Percentiles rank a stretch among this genome's conserved stretches.
Conservation (phyloP, 2,113 vertebrate species). For the Aythya baeri region DNA sequence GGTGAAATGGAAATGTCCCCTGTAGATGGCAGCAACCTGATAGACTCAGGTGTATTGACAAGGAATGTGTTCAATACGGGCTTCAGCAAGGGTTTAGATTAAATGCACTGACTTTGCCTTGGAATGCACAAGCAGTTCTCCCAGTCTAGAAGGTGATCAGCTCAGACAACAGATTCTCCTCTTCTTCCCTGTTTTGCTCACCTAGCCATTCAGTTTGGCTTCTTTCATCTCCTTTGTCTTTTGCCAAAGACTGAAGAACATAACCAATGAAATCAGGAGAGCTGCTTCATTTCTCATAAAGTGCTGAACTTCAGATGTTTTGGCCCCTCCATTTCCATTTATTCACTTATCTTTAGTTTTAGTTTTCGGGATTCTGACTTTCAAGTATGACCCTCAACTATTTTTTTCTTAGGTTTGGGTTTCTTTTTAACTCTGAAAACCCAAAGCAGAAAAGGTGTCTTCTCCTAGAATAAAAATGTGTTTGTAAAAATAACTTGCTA, state of each 20-base stretch:
- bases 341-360: neutral
- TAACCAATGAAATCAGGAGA: neutral
- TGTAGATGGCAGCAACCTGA: neutral
- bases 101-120: neutral
- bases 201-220: neutral
- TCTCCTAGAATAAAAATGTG: neutral
- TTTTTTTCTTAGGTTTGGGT: neutral
- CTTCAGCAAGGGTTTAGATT: neutral
- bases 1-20: neutral
- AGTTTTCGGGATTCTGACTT: neutral
- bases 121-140: neutral
- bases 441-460: neutral
- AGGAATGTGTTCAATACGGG: neutral
- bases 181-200: neutral
- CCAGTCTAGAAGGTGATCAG: neutral
- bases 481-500: neutral
- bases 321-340: neutral
- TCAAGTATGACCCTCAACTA: neutral
- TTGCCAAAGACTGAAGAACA: neutral
- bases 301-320: neutral
- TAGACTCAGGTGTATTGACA: neutral
- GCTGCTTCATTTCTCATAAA: neutral
- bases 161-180: neutral
- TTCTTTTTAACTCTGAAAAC: neutral
- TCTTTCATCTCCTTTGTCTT: neutral